Conservation (phyloP, 2,888 invertebrate species). For the Aphodius sticticus region DNA sequence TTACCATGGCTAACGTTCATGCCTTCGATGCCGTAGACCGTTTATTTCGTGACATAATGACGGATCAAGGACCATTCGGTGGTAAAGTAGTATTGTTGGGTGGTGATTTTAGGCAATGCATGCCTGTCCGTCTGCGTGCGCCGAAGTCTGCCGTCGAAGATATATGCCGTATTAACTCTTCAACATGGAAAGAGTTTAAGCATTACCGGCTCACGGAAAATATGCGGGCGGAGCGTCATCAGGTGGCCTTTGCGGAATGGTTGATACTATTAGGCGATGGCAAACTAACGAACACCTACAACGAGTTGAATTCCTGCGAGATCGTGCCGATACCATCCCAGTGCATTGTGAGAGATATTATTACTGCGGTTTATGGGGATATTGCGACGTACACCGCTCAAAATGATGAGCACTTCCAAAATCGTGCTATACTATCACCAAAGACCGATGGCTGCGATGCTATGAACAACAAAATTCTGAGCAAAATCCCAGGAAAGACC, state of each 20-base stretch:
- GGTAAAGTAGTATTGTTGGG: constrained; percentile 41
- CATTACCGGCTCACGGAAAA: constrained; percentile 31
- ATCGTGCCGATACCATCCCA: background rate
- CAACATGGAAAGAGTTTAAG: constrained; percentile 35
- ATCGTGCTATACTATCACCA: background rate
- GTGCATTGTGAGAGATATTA: background rate
- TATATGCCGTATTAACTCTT: constrained; percentile 31
- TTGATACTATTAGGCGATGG: background rate
- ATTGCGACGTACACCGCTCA: background rate
- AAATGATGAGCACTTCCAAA: background rate
- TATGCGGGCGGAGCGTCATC: constrained; percentile 12
- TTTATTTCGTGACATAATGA: constrained; percentile 32
- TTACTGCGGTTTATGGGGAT: background rate
- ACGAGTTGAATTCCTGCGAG: background rate
- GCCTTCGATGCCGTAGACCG: constrained; percentile 36
- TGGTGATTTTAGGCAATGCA: constrained; percentile 42
- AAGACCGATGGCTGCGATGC: background rate
- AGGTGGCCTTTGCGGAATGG: background rate
- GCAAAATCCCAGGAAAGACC: background rate
- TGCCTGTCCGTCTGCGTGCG: constrained; percentile 39
- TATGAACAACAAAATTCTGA: background rate
- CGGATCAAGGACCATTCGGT: constrained; percentile 25
- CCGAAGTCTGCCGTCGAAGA: constrained; percentile 21
- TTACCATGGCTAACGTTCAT: constrained; percentile 36
- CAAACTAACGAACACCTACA: background rate